Base-by-base conservation (phyloP, 2,113 vertebrate species). In the Gobio gobio region DNA sequence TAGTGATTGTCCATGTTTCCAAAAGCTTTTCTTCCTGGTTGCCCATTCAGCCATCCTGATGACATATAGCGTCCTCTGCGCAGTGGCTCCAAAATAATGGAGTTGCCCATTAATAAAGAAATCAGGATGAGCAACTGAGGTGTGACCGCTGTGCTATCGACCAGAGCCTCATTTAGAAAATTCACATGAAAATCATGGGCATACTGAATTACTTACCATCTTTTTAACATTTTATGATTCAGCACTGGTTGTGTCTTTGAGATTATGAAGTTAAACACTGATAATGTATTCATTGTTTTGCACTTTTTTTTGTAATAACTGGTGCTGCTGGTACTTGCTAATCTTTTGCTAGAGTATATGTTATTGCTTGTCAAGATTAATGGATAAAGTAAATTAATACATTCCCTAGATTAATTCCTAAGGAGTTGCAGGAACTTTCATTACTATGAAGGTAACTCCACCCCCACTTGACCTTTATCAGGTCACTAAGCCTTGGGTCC, bases 61-160 rank as follows among this genome's bases (percentile, higher is more conserved):
- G 91, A 93, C 92, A 92, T 91, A 90, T 91, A 91, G 91, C 90
- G 88, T 89, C 86, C 92, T 93, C 91, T 93, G 92, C 91, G 89
- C 92, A 93, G 86, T 89, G 92, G 90, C 92, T 84, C 90, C 86
- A 90, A 92, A 88, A 93, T 93, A 94, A 94, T 92, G 92, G 89
- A 90, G 91, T 91, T 91, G 91, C 91, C 92, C 93, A 91, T 93
- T 94, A 93, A 93, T 93, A 91, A 94, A 91, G 16, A 91, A 90
- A 93, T 93, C 91, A 93, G 92, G 88, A 91, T 93, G 92, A 93
- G 90, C 90, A 93, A 93, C 90, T 87, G 91, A 92, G 88, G 88
- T 93, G 91, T 90, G 91, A 92, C 92, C 83, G 84, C 91, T 88
- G 90, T 93, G 47, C 47, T 76, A 89, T 92, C 90, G 90, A 93